phyloP scores from a whole-genome alignment of 1,140 invertebrate genomes.

The Cherax destructor region DNA sequence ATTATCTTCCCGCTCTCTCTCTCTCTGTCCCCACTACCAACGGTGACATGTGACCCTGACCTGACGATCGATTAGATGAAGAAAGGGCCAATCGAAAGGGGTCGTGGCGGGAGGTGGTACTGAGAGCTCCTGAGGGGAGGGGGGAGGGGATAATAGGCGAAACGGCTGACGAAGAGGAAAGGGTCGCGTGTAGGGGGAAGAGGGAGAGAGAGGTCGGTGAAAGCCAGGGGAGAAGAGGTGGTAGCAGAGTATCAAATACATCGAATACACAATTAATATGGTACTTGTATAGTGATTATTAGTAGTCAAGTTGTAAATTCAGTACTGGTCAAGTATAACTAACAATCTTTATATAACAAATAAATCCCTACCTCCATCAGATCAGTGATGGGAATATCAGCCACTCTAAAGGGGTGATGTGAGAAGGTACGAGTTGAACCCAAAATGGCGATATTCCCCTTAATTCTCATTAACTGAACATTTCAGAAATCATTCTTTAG shows the following conservation, averaged over 20 bases:
- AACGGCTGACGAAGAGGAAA: slow-evolving; percentile 57
- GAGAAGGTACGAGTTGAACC: not conserved
- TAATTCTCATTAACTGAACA: not conserved
- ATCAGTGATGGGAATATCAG: not conserved
- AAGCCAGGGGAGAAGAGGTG: not conserved
- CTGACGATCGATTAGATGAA: slow-evolving; percentile 47
- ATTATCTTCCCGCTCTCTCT: not conserved
- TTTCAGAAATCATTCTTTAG: not conserved
- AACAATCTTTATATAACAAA: not conserved
- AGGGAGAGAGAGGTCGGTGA: not conserved
- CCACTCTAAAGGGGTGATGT: slow-evolving; percentile 43
- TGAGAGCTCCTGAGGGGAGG: slow-evolving; percentile 49
- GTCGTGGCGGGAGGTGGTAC: slow-evolving; percentile 31
- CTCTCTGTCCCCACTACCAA: not conserved
- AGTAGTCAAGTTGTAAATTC: too few species aligned
- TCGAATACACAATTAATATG: not conserved
- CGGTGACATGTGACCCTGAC: slow-evolving; percentile 49
- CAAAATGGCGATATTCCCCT: slow-evolving; percentile 51
- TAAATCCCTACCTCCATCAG: not conserved
- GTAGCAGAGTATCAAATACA: not conserved
- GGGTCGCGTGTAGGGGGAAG: slow-evolving; percentile 47
- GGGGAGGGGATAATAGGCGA: slow-evolving; percentile 63
- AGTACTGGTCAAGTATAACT: not conserved
- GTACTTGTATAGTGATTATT: too few species aligned
- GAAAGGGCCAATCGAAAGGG: slow-evolving; percentile 64